Evolutionary conservation across 2,113 vertebrate genomes (phyloP), one percentile per base, ranked within the genome.

Genomic region (Caloenas nicobarica): DNA sequence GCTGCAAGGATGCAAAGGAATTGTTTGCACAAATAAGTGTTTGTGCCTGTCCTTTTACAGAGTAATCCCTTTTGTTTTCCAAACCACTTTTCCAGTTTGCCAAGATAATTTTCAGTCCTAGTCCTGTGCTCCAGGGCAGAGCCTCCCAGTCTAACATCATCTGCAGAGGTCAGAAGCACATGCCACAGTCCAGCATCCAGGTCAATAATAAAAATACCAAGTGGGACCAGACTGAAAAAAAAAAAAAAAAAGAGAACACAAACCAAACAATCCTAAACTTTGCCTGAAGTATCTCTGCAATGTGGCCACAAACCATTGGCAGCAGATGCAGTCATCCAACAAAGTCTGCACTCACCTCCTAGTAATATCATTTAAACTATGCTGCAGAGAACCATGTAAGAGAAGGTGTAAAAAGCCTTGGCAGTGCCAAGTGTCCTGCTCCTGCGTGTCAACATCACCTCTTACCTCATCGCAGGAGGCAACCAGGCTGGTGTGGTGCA

Each of bases 1-100:
- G 44, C 14, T 73, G 24, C 25, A 80, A 50, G 64, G 25, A 80
- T 42, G 29, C 44, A 89, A 84, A 69, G 3, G 0, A 48, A 21
- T 50, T 78, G 60, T 73, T 83, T 70, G 48, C 10, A 74, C 70
- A 81, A 87, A 42, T 14, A 86, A 84, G 8, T 62, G 42, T 76
- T 90, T 92, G 25, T 0, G 0, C n/a, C 25, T 86, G 38, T 61
- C n/a, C 50, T 82, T 93, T 76, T 80, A 53, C 50, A 42, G 14
- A 48, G 38, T n/a, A 74, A 88, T 44, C 38, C 13, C 22, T 94
- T 94, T 85, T 60, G 69, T 88, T 94, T 80, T 64, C 26, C 53
- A 93, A 74, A 89, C 11, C 53, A 56, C 36, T 83, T 36, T 77
- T 95, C 40, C 79, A 77, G 85, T 73, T 86, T 91, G 44, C 72